phyloP scores from a whole-genome alignment of 2,888 invertebrate species.

The Phalera bucephala region DNA sequence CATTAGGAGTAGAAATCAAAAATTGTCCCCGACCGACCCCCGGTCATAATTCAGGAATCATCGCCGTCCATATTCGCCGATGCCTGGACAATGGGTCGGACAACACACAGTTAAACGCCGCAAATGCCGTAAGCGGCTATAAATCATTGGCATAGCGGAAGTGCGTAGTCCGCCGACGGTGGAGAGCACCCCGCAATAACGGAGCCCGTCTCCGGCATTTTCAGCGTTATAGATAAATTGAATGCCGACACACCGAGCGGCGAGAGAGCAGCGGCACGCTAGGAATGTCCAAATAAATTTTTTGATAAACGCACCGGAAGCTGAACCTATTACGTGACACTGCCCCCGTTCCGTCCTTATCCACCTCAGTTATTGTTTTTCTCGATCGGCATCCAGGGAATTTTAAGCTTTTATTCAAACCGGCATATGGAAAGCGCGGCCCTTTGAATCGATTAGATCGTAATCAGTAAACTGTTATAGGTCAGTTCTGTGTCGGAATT shows the following conservation, averaged over 20 bases:
- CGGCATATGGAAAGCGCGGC: constrained; percentile 74
- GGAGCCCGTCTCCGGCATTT: constrained; percentile 67
- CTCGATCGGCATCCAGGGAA: constrained; percentile 64
- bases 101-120: constrained; percentile 72
- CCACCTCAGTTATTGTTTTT: constrained; percentile 75
- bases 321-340: constrained; percentile 76
- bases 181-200: constrained; percentile 66
- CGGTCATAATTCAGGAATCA: constrained; percentile 71
- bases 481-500: constrained; percentile 80
- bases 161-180: constrained; percentile 62
- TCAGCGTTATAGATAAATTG: constrained; percentile 78
- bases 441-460: constrained; percentile 78
- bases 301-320: constrained; percentile 81
- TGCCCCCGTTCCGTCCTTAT: constrained; percentile 65
- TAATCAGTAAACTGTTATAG: constrained; percentile 74
- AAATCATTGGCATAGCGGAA: constrained; percentile 82
- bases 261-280: constrained; percentile 64
- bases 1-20: constrained; percentile 68
- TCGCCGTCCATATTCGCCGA: constrained; percentile 68
- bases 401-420: constrained; percentile 63
- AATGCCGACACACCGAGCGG: constrained; percentile 74
- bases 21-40: constrained; percentile 58
- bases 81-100: constrained; percentile 72
- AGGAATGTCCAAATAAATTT: constrained; percentile 79
- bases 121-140: constrained; percentile 71